Evolutionary conservation across 2,888 invertebrate genomes (phyloP), one percentile per base, ranked within the genome.

Genomic region (Frankliniella intonsa): DNA sequence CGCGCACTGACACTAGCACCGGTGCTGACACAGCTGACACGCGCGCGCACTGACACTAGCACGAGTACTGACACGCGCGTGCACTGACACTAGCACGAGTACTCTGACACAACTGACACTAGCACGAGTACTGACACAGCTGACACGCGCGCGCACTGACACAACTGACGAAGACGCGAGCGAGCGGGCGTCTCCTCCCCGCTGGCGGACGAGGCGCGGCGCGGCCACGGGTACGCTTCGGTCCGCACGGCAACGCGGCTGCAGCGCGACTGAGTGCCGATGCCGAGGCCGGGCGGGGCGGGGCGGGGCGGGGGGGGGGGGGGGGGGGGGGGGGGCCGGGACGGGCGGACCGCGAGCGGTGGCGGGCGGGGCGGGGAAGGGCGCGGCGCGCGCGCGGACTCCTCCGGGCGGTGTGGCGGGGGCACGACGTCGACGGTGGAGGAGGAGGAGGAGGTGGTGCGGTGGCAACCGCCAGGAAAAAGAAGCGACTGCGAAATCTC

Each of bases 271-370:
- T 69, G 69, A 69, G 9, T 14, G 62, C 62, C 7, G 0, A n/a
- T 12, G 62, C 62, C 7, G 51, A 12, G 55, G 14, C 55, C 17
- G 55, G 55, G 55, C 2, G 55, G 55, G 69, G 69, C 69, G 69
- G 69, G 88, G 88, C 89, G 89, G 88, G 88, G 87, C 86, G 69
- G 69, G 69, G 69, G 22, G 69, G 69, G 69, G 69, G 22, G 10
- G 69, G 22, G 22, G 69, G 17, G 81, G 83, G n/a, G n/a, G n/a
- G n/a, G n/a, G n/a, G n/a, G n/a, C n/a, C 69, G 88, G 85, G 86
- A 86, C 86, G 87, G 86, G 87, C 38, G 38, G 38, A 5, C 86
- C 88, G 89, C 89, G 89, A 89, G 88, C 87, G 89, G 89, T 89
- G 87, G 88, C 88, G 12, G 55, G 55, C 55, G 12, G 55, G 55